Percentiles rank a stretch among this genome's conserved stretches.
phyloP scores from a whole-genome alignment of 2,113 vertebrate genomes.

The Sebastes fasciatus region DNA sequence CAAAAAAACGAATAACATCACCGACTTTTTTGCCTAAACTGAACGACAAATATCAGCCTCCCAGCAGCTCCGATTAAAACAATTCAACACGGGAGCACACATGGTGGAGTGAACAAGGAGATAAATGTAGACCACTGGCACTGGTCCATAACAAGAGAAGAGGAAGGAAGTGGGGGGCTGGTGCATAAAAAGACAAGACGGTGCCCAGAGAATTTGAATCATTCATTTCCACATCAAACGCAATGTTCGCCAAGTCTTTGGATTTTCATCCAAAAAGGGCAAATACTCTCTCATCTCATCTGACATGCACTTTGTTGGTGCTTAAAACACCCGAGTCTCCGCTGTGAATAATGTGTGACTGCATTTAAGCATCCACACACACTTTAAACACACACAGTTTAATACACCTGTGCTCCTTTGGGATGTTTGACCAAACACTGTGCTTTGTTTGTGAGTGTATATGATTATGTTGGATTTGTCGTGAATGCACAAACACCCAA shows the following conservation, averaged over 20 bases:
- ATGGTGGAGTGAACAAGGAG: slow-evolving; percentile 1
- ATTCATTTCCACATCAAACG: slow-evolving; percentile 56
- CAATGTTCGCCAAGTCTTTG: slow-evolving; percentile 21
- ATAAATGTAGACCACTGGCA: slow-evolving; percentile 16
- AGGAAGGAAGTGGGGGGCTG: not conserved
- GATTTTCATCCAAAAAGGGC: slow-evolving; percentile 54
- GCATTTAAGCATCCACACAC: not conserved
- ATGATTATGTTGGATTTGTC: not conserved
- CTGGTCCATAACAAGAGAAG: not conserved
- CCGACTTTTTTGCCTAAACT: too few relatives aligned
- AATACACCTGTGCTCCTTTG: slow-evolving; percentile 4
- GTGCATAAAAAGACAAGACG: slow-evolving; percentile 24
- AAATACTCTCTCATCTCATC: slow-evolving; percentile 38
- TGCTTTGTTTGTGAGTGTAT: not conserved
- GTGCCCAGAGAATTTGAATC: slow-evolving; percentile 33
- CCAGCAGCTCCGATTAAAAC: not conserved
- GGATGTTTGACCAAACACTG: not conserved
- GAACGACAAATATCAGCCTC: not conserved
- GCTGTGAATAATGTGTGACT: slow-evolving; percentile 12
- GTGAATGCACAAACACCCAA: not conserved
- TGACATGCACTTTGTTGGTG: slow-evolving; percentile 58
- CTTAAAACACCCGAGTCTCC: slow-evolving; percentile 3
- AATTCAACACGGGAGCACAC: not conserved
- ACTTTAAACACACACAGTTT: not conserved
- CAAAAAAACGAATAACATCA: not conserved